Evolutionary conservation across 2,113 vertebrate genomes (phyloP), one percentile per base, ranked within the genome.

Genomic region (Notothenia rossii): DNA sequence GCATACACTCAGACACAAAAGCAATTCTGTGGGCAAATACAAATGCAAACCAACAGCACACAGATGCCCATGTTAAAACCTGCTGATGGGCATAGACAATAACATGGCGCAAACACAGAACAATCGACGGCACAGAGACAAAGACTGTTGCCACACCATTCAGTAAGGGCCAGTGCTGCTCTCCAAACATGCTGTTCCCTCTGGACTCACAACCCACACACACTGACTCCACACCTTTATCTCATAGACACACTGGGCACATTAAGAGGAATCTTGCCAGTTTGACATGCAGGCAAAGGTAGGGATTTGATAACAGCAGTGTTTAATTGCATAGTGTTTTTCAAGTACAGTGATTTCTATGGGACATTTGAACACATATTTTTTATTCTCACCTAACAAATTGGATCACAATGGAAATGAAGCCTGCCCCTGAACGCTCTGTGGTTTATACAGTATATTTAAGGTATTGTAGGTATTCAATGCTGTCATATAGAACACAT

Each of bases 1-100:
- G 78, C 66, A 82, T 46, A 64, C 59, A 85, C 79, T 71, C 81
- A 75, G 78, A 88, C 84, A 90, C 79, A 88, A 86, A 88, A 82
- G 81, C 86, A 74, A 75, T 84, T 79, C 59, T 78, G 67, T 67
- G 59, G 62, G 82, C 74, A 84, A 86, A 89, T 83, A 54, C 73
- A 87, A 82, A 85, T 81, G 49, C 80, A 86, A 83, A 87, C 72
- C 71, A 81, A 85, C 85, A 78, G 68, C 63, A 56, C 81, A 72
- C 74, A 86, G 86, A 89, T 88, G 84, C 83, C 78, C 68, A n/a
- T 78, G 72, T 86, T 77, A 76, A 55, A 77, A 72, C n/a, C 55
- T 33, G 62, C 82, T 75, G 48, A 71, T 17, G 68, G 75, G 77
- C 55, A 50, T 55, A 74, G 72, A 87, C 63, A 55, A 69, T 67